phyloP scores from a whole-genome alignment of 2,797 vertebrate species.

The Morus bassanus region DNA sequence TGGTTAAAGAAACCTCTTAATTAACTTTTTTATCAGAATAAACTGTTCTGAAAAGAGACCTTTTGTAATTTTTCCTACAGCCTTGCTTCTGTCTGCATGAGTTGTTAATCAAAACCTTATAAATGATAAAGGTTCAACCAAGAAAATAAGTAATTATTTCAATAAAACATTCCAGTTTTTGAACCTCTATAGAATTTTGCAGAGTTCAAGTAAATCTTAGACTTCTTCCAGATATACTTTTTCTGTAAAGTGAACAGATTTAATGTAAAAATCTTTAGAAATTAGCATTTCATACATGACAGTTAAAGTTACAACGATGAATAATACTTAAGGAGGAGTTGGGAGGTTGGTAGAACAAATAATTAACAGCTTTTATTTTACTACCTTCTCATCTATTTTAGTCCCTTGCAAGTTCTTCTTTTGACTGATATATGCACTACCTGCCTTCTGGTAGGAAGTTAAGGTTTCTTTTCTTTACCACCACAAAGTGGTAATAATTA shows the following conservation, averaged over 20 bases:
- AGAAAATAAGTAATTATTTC: not conserved
- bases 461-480: not conserved
- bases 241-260: not conserved
- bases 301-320: not conserved
- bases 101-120: not conserved
- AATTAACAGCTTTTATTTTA: not conserved
- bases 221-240: not conserved
- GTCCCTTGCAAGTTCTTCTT: not conserved
- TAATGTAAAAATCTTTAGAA: not conserved
- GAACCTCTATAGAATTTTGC: not conserved
- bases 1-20: not conserved
- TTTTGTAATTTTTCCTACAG: not conserved
- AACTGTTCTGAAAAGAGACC: not conserved
- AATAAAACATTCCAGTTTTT: not conserved
- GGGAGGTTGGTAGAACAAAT: not conserved
- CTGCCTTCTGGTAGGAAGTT: not conserved
- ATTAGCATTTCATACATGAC: not conserved
- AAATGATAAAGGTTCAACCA: not conserved
- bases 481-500: not conserved
- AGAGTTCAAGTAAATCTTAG: not conserved
- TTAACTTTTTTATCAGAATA: not conserved
- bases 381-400: not conserved
- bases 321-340: not conserved
- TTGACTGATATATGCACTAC: not conserved
- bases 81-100: not conserved